Evolutionary conservation across 2,113 vertebrate species (phyloP).

Genomic region (Upupa epops): DNA sequence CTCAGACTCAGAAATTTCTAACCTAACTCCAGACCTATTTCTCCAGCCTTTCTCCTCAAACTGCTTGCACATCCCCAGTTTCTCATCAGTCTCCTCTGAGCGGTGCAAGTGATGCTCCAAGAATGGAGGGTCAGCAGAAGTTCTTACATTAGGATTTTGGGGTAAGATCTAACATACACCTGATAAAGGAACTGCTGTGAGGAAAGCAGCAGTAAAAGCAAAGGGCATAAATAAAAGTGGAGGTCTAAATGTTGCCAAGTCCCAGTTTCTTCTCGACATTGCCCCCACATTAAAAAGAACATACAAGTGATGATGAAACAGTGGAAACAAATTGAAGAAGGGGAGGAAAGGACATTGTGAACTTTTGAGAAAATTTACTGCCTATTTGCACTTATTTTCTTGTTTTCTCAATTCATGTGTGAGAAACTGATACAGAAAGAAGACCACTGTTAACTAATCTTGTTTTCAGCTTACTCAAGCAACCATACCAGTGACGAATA

Average conservation of each 20-base stretch:
- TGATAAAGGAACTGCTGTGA: neutral
- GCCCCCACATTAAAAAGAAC: neutral
- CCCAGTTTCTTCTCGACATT: neutral
- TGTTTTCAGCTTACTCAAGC: neutral
- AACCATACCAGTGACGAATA: neutral
- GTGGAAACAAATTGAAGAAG: neutral
- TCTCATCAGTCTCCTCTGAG: neutral
- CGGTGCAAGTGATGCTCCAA: neutral
- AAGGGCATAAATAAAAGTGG: neutral
- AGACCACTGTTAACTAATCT: neutral
- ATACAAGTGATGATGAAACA: neutral
- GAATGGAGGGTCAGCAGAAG: neutral
- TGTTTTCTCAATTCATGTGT: neutral
- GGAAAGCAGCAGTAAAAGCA: neutral
- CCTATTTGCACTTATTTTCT: neutral
- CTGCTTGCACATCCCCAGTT: neutral
- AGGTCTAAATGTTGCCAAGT: neutral
- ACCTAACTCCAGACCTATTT: neutral
- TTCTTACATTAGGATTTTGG: neutral
- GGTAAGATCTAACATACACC: neutral
- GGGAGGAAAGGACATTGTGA: neutral
- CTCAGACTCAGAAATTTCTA: neutral
- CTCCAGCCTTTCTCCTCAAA: neutral
- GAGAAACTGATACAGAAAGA: neutral
- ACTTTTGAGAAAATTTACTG: neutral